Evolutionary conservation across 37 sponge, comb jelly and placozoan genomes (phyloP).

Genomic region (Chondrilla cf. caribensis): DNA sequence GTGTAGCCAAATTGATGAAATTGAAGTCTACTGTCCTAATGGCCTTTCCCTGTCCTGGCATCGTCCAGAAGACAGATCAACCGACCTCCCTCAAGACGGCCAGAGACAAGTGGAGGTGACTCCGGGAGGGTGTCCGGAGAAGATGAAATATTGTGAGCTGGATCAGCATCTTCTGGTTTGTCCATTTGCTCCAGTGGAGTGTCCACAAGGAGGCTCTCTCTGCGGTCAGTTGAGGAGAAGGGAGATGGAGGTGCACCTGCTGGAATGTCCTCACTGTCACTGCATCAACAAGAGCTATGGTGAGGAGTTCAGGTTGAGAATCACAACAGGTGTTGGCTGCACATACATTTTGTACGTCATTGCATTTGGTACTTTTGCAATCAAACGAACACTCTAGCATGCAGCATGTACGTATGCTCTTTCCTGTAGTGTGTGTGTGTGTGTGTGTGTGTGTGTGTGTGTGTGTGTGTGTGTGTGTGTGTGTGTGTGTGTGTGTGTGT

Average conservation of each 20-base stretch:
- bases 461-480: no score
- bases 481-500: no score
- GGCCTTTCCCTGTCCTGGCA: no score
- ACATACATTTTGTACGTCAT: no score
- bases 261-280: constrained; percentile 9
- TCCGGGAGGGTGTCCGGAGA: constrained; percentile 64
- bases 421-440: no score
- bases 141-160: constrained; percentile 55
- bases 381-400: no score
- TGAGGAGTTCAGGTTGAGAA: no score
- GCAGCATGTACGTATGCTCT: no score
- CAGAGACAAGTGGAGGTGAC: constrained; percentile 38
- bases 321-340: no score
- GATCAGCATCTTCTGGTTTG: constrained; percentile 72
- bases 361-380: no score
- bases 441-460: no score
- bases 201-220: constrained; percentile 61
- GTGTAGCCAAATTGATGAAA: constrained; percentile 73
- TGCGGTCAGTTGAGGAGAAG: constrained; percentile 62
- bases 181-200: constrained; percentile 45
- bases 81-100: not conserved
- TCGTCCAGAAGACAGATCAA: not conserved
- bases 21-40: constrained; percentile 69
- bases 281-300: not conserved
- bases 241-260: constrained; percentile 59